Percentiles rank a stretch among this genome's conserved stretches.
These are phyloP conservation scores for Iguana delicatissima DNA, from an alignment of 2,797 vertebrate genomes.

Conservation along the genomic window DNA sequence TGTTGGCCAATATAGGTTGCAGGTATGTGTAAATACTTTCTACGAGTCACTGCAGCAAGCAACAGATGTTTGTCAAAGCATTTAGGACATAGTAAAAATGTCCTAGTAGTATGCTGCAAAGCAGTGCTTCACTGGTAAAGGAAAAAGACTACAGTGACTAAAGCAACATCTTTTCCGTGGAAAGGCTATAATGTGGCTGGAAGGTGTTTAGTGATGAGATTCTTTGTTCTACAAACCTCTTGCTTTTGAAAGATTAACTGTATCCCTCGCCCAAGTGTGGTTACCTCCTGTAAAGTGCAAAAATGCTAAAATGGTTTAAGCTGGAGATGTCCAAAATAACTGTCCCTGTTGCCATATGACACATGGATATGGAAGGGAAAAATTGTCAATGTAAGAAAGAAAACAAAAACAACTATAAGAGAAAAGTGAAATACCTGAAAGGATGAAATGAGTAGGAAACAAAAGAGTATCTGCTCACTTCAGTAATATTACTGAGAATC, in stretches of 20 bases:
- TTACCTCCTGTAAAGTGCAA: not conserved
- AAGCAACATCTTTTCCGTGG: not conserved
- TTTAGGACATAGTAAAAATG: not conserved
- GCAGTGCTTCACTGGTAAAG: not conserved
- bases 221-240: not conserved
- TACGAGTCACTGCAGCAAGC: not conserved
- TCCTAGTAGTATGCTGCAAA: not conserved
- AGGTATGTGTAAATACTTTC: not conserved
- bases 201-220: not conserved
- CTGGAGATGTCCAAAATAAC: not conserved
- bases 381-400: not conserved
- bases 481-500: not conserved
- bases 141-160: not conserved
- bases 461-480: not conserved
- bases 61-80: not conserved
- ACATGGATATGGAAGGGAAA: not conserved
- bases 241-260: not conserved
- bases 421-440: not conserved
- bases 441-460: not conserved
- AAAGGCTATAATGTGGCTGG: not conserved
- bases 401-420: not conserved
- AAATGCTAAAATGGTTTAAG: not conserved
- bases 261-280: not conserved
- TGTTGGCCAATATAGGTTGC: not conserved
- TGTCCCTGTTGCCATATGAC: not conserved